Percentiles rank a stretch among this genome's conserved stretches.
Conservation (phyloP, 2,888 invertebrate species). For the Latrodectus elegans region DNA sequence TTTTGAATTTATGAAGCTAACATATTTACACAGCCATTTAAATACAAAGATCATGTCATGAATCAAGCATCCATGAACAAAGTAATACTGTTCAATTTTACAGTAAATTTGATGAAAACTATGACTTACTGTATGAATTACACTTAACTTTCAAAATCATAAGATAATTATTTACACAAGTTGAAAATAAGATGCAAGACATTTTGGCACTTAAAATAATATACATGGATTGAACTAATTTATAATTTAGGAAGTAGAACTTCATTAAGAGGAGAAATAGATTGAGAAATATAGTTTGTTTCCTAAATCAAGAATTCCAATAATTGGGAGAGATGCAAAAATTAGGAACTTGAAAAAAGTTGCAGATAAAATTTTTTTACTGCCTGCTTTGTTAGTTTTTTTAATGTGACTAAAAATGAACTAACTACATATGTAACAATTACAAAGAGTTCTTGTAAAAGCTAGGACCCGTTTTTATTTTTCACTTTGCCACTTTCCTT, state of each 20-base stretch:
- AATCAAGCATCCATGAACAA: neutral
- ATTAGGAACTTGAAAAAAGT: too few relatives aligned
- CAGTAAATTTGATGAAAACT: neutral
- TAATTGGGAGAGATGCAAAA: too few relatives aligned
- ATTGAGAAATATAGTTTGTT: too few relatives aligned
- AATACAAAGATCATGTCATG: neutral
- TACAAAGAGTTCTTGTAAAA: neutral
- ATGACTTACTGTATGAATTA: neutral
- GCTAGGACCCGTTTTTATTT: slow-evolving; percentile 25
- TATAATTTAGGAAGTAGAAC: slow-evolving; percentile 20
- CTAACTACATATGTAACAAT: too few relatives aligned
- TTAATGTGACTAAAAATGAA: too few relatives aligned
- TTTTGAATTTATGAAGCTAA: neutral
- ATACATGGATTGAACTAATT: too few relatives aligned
- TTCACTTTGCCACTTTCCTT: slow-evolving; percentile 51
- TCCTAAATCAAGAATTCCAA: too few relatives aligned
- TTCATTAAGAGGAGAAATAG: slow-evolving; percentile 17
- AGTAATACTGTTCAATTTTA: slow-evolving; percentile 12
- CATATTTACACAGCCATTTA: neutral
- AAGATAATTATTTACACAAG: too few relatives aligned
- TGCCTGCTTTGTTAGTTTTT: neutral
- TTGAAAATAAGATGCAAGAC: too few relatives aligned
- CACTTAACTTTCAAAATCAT: neutral
- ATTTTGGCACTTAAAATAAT: slow-evolving; percentile 31
- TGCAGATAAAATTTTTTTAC: neutral